phyloP scores from a whole-genome alignment of 2,888 invertebrate species.

The Athrips mouffetella region DNA sequence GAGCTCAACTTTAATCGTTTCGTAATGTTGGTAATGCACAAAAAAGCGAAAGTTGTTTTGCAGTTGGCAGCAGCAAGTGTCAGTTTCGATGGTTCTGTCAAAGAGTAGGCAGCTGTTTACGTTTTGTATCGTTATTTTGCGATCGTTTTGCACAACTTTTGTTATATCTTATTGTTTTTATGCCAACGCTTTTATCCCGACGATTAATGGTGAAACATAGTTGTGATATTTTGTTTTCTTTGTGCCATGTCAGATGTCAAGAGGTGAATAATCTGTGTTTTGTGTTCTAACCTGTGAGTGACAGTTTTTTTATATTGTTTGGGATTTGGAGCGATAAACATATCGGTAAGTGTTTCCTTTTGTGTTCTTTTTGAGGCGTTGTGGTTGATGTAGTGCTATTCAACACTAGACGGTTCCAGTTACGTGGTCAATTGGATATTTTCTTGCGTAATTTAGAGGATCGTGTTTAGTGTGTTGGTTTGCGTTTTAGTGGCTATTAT shows the following conservation, averaged over 20 bases:
- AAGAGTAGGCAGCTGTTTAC: conserved; percentile 74
- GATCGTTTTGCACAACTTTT: conserved; percentile 73
- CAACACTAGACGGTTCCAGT: no score
- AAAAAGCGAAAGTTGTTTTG: conserved; percentile 59
- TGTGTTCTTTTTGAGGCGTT: conserved; percentile 31
- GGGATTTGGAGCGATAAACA: conserved; percentile 71
- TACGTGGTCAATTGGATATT: conserved; percentile 33
- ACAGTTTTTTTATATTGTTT: conserved; percentile 71
- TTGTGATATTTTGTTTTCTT: conserved; percentile 48
- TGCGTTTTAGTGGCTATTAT: conserved; percentile 25
- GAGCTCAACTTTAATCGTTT: background rate
- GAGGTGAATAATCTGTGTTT: conserved; percentile 73
- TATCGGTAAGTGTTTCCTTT: conserved; percentile 67
- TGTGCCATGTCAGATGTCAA: conserved; percentile 75
- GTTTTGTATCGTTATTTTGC: conserved; percentile 76
- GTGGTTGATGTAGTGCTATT: conserved; percentile 23
- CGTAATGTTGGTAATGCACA: conserved; percentile 34
- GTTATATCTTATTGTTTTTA: conserved; percentile 71
- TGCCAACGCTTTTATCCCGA: conserved; percentile 58
- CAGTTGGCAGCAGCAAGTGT: conserved; percentile 62
- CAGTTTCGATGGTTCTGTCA: conserved; percentile 73
- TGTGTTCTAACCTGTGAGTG: conserved; percentile 70
- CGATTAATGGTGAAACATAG: conserved; percentile 53
- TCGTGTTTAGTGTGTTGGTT: conserved; percentile 31
- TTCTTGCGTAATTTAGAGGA: conserved; percentile 51